A percentile compares a stretch with the other conserved stretches of the same genome.
Conservation (phyloP, 1,140 invertebrate genomes). For the Drosophila baimaii region DNA sequence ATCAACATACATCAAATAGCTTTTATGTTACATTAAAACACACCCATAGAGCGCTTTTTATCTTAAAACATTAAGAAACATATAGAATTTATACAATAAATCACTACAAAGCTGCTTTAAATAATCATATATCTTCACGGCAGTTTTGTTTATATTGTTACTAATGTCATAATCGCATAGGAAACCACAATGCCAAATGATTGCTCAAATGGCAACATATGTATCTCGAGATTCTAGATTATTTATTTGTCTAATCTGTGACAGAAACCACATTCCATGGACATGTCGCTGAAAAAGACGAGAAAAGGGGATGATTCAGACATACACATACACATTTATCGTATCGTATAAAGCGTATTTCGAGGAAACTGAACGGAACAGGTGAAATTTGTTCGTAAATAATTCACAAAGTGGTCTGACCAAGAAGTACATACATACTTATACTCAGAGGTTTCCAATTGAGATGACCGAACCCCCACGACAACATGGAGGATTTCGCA, state of each 20-base stretch:
- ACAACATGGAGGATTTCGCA: constrained; percentile 46
- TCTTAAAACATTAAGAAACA: background rate
- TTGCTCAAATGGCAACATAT: constrained; percentile 29
- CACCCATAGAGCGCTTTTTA: too few relatives aligned
- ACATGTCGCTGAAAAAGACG: constrained; percentile 9
- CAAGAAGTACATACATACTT: constrained; percentile 28
- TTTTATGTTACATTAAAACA: background rate
- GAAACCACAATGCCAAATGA: constrained; percentile 30
- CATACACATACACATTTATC: too few relatives aligned
- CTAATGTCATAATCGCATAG: constrained; percentile 15
- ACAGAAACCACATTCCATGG: constrained; percentile 32
- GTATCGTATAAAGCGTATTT: constrained; percentile 2
- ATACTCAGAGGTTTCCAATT: constrained; percentile 39
- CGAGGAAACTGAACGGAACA: constrained; percentile 64
- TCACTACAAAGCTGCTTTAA: background rate
- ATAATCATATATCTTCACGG: background rate
- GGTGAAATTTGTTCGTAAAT: constrained; percentile 54
- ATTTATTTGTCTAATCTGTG: constrained; percentile 18
- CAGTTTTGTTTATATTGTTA: background rate
- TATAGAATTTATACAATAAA: background rate
- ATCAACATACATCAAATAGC: background rate
- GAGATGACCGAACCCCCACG: constrained; percentile 42
- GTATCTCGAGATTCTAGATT: constrained; percentile 16
- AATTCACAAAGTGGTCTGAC: constrained; percentile 25
- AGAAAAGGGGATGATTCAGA: constrained; percentile 18